Evolutionary conservation across 2,113 vertebrate species (phyloP).

Genomic region (Charina bottae): DNA sequence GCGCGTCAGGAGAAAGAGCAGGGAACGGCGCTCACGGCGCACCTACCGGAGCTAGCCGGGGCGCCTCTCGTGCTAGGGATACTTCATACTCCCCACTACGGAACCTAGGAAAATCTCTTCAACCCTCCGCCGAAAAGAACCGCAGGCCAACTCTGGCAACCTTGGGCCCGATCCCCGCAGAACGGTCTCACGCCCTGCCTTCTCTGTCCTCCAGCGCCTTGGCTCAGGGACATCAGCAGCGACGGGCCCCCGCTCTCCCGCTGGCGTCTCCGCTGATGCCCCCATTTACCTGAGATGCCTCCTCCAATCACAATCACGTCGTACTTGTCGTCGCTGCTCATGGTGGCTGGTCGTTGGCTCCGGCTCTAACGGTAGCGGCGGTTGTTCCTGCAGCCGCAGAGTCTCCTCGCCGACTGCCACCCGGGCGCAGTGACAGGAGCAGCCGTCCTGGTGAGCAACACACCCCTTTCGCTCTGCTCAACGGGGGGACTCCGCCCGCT

Average conservation of each 20-base stretch:
- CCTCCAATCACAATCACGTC: constrained; percentile 91
- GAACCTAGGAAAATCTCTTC: neutral
- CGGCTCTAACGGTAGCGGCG: neutral
- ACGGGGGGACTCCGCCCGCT: constrained; percentile 49
- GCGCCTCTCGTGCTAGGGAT: neutral
- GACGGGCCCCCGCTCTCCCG: neutral
- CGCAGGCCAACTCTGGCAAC: neutral
- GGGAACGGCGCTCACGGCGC: neutral
- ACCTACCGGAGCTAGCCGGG: neutral
- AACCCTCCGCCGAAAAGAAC: neutral
- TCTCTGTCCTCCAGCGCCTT: neutral
- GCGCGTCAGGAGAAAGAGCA: neutral
- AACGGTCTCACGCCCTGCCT: neutral
- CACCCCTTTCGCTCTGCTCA: constrained; percentile 27
- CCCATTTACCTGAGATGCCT: constrained; percentile 89
- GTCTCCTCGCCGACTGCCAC: neutral
- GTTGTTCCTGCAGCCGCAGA: neutral
- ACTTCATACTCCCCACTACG: neutral
- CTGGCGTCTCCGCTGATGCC: neutral
- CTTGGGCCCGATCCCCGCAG: neutral
- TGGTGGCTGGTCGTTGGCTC: constrained; percentile 55
- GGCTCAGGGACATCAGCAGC: neutral
- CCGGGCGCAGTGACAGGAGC: neutral
- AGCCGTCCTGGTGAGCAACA: constrained; percentile 33
- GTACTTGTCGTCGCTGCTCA: constrained; percentile 83